Evolutionary conservation across 2,888 invertebrate species (phyloP).

Genomic region (Adelognathus sp.): DNA sequence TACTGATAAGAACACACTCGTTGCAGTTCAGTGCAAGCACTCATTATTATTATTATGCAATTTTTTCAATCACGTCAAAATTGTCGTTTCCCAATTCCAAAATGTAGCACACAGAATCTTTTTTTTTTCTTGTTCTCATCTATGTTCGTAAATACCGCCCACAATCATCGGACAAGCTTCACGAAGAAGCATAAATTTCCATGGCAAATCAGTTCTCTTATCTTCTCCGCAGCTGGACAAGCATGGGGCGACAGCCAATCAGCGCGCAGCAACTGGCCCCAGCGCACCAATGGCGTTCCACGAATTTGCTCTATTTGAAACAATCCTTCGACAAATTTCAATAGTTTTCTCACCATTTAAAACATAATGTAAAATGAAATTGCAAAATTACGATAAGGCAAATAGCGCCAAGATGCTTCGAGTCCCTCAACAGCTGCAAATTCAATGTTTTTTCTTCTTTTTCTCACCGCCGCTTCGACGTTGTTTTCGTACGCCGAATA

Average conservation of each 20-base stretch:
- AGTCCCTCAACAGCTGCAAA: neutral
- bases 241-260: neutral
- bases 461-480: conserved; percentile 41
- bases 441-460: too few species aligned
- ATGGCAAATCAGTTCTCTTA: too few species aligned
- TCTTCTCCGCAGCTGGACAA: conserved; percentile 2
- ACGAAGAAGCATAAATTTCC: too few species aligned
- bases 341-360: conserved; percentile 45
- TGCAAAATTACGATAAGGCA: conserved; percentile 2
- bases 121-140: too few species aligned
- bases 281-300: conserved; percentile 33
- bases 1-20: too few species aligned
- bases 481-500: conserved; percentile 56
- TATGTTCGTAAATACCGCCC: too few species aligned
- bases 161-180: too few species aligned
- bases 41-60: too few species aligned
- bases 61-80: too few species aligned
- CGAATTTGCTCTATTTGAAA: conserved; percentile 46
- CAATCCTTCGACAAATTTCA: conserved; percentile 39
- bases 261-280: neutral
- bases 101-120: too few species aligned
- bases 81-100: too few species aligned
- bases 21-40: too few species aligned
- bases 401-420: neutral
- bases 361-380: conserved; percentile 18